A percentile compares a stretch with the other conserved stretches of the same genome.
Conservation (phyloP, 2,888 invertebrate genomes). For the Podotricha telesiphe region DNA sequence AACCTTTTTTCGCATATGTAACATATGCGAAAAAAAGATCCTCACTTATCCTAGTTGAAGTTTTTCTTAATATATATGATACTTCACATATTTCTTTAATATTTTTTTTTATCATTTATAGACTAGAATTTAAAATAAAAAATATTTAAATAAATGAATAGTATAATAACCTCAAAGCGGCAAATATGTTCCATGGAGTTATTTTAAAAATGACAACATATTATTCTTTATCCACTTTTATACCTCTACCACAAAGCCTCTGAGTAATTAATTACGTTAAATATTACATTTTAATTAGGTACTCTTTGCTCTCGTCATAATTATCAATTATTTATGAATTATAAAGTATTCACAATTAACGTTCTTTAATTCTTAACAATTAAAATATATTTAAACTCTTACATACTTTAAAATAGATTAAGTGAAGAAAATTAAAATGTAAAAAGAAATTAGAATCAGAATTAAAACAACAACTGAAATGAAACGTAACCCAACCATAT, state of each 20-base stretch:
- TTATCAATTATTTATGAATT: constrained; percentile 18
- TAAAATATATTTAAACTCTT: background rate
- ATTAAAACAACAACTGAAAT: too few species aligned
- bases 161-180: background rate
- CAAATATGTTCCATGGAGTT: background rate
- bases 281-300: constrained; percentile 5
- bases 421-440: background rate
- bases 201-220: background rate
- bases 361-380: background rate
- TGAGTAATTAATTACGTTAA: constrained; percentile 11
- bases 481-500: too few species aligned
- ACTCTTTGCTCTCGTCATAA: constrained; percentile 8
- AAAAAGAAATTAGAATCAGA: too few species aligned
- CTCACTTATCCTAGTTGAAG: too few species aligned
- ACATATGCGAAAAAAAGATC: too few species aligned
- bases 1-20: too few species aligned
- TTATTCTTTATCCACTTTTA: background rate
- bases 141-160: background rate
- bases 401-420: background rate
- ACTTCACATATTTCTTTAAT: too few species aligned
- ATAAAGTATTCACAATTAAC: constrained; percentile 1
- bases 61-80: too few species aligned
- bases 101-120: too few species aligned
- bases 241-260: constrained; percentile 1
- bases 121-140: background rate